Conservation (phyloP, 2,888 invertebrate genomes). For the Thera britannica region DNA sequence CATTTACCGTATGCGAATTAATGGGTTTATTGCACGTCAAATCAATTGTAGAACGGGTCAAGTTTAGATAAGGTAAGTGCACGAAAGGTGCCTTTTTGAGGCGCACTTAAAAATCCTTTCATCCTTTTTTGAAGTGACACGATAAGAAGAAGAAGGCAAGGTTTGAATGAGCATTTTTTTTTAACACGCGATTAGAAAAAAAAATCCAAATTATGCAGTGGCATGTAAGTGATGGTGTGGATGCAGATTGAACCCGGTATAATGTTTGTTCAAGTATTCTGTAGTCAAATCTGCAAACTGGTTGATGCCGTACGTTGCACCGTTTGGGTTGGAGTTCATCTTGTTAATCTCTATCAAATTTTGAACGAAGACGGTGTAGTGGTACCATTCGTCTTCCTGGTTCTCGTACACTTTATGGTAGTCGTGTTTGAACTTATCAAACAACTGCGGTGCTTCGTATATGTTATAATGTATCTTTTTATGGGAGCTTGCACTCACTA, state of each 20-base stretch:
- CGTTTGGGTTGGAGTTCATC: background rate
- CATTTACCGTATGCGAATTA: too few relatives aligned
- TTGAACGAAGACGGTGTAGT: conserved; percentile 44
- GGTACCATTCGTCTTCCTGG: conserved; percentile 44
- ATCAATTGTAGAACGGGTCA: too few relatives aligned
- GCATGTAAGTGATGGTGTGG: too few relatives aligned
- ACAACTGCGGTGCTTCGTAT: conserved; percentile 43
- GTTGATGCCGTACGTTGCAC: conserved; percentile 19
- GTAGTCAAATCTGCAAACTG: conserved; percentile 1
- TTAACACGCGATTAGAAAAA: too few relatives aligned
- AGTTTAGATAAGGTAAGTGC: too few relatives aligned
- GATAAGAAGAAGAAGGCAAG: too few relatives aligned
- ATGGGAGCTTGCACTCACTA: background rate
- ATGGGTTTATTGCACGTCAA: too few relatives aligned
- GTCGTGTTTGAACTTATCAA: conserved; percentile 48
- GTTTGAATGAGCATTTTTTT: too few relatives aligned
- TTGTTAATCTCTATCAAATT: conserved; percentile 26
- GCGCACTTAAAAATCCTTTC: too few relatives aligned
- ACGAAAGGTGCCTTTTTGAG: too few relatives aligned
- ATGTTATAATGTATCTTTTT: conserved; percentile 24
- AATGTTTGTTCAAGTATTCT: background rate
- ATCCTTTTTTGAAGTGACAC: too few relatives aligned
- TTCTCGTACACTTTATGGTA: conserved; percentile 46
- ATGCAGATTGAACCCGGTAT: background rate
- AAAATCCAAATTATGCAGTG: too few relatives aligned